Percentiles rank a stretch among this genome's conserved stretches.
Evolutionary conservation across 2,113 vertebrate species (phyloP).

Genomic region (Cebus imitator): DNA sequence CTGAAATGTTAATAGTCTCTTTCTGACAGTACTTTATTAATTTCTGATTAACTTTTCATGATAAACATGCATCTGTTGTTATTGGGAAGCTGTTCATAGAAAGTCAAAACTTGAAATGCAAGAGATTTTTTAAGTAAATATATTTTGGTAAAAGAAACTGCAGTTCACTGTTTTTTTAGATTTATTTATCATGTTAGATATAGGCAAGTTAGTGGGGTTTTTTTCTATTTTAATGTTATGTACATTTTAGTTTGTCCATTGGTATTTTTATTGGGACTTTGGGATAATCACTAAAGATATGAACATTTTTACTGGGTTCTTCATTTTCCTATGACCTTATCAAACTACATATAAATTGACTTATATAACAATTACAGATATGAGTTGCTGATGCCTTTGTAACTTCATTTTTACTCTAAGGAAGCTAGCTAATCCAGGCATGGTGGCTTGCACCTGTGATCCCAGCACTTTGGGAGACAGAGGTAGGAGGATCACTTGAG

Average conservation of each 20-base stretch:
- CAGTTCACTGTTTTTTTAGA: conserved; percentile 8
- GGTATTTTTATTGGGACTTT: conserved; percentile 10
- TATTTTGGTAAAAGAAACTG: conserved; percentile 47
- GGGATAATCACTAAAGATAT: not conserved
- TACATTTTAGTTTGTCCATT: not conserved
- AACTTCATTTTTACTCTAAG: conserved; percentile 49
- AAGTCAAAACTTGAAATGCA: conserved; percentile 34
- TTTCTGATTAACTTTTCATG: conserved; percentile 18
- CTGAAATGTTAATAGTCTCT: conserved; percentile 26
- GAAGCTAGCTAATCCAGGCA: not conserved
- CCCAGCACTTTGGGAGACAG: not conserved
- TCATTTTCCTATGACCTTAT: conserved; percentile 33
- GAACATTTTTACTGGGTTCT: conserved; percentile 8
- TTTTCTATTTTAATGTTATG: not conserved
- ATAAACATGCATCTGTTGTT: not conserved
- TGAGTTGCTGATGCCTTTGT: conserved; percentile 12
- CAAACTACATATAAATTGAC: not conserved
- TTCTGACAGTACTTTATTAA: conserved; percentile 16
- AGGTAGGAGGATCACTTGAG: not conserved
- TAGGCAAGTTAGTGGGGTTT: not conserved
- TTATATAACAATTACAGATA: not conserved
- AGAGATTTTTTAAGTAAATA: not conserved
- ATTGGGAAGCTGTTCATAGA: not conserved
- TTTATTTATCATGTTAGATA: conserved; percentile 17
- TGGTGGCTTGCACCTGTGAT: not conserved